These are phyloP conservation scores for Hippopotamyrus pictus DNA, from an alignment of 2,797 vertebrate genomes.

Conservation along the genomic window DNA sequence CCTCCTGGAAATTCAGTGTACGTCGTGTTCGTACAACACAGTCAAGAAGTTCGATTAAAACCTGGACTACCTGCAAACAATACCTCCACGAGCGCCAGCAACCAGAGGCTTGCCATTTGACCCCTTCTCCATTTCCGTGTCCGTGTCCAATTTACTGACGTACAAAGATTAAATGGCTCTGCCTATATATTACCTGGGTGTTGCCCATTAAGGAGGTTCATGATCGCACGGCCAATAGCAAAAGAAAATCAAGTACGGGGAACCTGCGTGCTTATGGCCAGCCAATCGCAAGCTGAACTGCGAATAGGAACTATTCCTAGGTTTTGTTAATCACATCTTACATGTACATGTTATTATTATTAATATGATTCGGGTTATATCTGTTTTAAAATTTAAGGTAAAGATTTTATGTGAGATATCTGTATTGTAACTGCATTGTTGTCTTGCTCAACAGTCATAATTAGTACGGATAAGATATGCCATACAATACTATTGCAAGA, in stretches of 20 bases:
- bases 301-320: neutral
- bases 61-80: constrained; percentile 50
- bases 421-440: neutral
- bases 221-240: neutral
- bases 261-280: neutral
- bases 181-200: constrained; percentile 19
- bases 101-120: neutral
- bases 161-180: neutral
- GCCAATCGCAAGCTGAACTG: neutral
- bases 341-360: neutral
- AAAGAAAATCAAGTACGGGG: neutral
- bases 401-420: neutral
- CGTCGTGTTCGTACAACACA: neutral
- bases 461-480: neutral
- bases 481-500: neutral
- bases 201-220: neutral
- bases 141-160: neutral
- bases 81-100: neutral
- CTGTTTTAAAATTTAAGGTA: neutral
- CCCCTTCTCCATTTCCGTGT: constrained; percentile 33
- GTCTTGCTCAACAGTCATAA: neutral
- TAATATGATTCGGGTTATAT: neutral
- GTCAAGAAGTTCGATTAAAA: neutral
- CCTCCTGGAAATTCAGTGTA: neutral
- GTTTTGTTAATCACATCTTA: neutral